Percentiles rank a stretch among this genome's conserved stretches.
These are phyloP conservation scores for Petrolisthes cinctipes DNA, from an alignment of 2,888 invertebrate genomes.

Conservation along the genomic window DNA sequence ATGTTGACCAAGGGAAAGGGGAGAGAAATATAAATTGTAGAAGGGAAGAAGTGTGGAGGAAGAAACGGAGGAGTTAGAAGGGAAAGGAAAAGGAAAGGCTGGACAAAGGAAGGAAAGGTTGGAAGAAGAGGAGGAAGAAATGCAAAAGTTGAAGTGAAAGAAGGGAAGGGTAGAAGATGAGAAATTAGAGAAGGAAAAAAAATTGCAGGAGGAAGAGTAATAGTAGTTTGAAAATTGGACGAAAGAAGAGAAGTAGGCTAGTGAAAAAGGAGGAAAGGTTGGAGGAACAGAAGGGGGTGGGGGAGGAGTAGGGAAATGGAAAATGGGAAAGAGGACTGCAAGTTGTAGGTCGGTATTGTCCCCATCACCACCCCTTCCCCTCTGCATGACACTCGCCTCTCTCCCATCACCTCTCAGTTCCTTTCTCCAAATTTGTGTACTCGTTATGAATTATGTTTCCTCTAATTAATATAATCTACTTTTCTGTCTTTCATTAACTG, in stretches of 20 bases:
- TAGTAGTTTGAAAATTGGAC: background rate
- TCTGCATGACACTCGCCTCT: background rate
- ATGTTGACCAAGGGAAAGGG: background rate
- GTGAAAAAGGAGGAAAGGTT: background rate
- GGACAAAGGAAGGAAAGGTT: background rate
- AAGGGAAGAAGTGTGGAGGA: background rate
- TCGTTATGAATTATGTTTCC: background rate
- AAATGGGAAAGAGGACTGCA: background rate
- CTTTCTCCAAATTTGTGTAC: background rate
- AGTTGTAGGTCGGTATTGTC: background rate
- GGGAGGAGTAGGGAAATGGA: background rate
- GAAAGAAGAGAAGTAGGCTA: too few relatives aligned
- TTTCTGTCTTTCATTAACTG: background rate
- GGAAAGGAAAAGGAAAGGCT: background rate
- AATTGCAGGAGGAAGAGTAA: background rate
- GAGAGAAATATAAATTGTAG: background rate
- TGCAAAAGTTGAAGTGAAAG: background rate
- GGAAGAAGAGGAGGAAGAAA: background rate
- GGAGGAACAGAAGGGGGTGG: background rate
- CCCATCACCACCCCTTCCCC: background rate
- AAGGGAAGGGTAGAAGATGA: background rate
- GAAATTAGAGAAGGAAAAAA: background rate
- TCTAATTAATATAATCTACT: background rate
- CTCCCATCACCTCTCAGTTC: background rate
- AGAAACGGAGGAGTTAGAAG: background rate